Evolutionary conservation across 2,113 vertebrate species (phyloP).

Genomic region (Indicator indicator): DNA sequence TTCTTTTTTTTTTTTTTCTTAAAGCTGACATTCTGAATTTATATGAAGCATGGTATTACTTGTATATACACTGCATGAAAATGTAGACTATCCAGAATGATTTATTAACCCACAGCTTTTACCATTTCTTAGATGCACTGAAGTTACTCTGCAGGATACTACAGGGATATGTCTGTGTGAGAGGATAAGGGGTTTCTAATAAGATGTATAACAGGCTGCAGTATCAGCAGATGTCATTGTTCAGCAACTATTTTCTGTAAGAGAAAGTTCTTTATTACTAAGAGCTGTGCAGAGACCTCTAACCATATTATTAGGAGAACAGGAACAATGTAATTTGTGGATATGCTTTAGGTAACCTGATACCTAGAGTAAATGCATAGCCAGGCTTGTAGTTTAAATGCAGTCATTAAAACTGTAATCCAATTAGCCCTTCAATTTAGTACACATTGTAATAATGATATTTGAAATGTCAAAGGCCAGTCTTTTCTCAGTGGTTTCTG

Average conservation of each 20-base stretch:
- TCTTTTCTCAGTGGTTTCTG: not conserved
- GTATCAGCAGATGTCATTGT: constrained; percentile 35
- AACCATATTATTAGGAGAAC: not conserved
- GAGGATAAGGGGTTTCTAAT: not conserved
- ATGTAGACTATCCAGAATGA: constrained; percentile 16
- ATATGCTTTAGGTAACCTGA: constrained; percentile 5
- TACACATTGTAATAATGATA: not conserved
- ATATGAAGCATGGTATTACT: not conserved
- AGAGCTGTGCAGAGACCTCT: constrained; percentile 1
- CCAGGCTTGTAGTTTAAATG: not conserved
- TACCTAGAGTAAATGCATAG: not conserved
- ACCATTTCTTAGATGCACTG: constrained; percentile 17
- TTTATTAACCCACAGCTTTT: constrained; percentile 61
- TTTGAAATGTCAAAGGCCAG: not conserved
- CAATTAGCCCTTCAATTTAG: not conserved
- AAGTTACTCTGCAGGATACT: constrained; percentile 2
- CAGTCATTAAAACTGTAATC: not conserved
- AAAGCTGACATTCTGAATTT: constrained; percentile 49
- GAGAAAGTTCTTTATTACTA: constrained; percentile 3
- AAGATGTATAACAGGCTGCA: not conserved
- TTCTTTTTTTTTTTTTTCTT: not conserved
- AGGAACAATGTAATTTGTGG: not conserved
- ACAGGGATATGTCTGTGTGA: not conserved
- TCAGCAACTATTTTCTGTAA: constrained; percentile 12
- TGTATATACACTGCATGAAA: constrained; percentile 16